A percentile compares a stretch with the other conserved stretches of the same genome.
Conservation (phyloP, 1,140 invertebrate genomes). For the Drosophila aff. region DNA sequence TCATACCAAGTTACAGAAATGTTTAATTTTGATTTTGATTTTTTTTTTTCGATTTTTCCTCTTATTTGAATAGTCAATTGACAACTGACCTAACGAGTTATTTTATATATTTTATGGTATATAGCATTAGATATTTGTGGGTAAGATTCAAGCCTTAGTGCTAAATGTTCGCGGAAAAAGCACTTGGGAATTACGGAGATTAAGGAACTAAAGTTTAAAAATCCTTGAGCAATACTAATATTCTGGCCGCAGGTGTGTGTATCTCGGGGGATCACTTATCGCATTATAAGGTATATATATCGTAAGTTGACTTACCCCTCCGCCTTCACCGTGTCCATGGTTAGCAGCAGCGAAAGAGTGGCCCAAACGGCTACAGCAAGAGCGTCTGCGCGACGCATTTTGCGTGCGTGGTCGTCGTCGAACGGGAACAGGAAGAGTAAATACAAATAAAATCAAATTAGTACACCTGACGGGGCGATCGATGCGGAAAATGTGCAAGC, state of each 20-base stretch:
- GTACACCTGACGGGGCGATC: slow-evolving; percentile 12
- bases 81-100: not conserved
- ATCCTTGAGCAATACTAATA: not conserved
- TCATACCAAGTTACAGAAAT: no score
- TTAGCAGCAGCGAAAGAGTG: slow-evolving; percentile 60
- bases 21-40: no score
- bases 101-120: not conserved
- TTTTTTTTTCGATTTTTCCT: not conserved
- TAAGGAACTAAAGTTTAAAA: not conserved
- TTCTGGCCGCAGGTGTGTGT: slow-evolving; percentile 4
- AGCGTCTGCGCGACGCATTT: slow-evolving; percentile 75
- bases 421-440: slow-evolving; percentile 28
- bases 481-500: slow-evolving; percentile 44
- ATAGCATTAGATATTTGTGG: not conserved
- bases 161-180: not conserved
- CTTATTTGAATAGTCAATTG: not conserved
- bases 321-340: slow-evolving; percentile 63
- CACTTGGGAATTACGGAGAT: not conserved
- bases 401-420: slow-evolving; percentile 26
- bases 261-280: slow-evolving; percentile 7
- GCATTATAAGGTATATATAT: not conserved
- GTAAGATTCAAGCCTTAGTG: not conserved
- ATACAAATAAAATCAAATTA: slow-evolving; percentile 45
- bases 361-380: slow-evolving; percentile 47
- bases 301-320: slow-evolving; percentile 64